phyloP scores from a whole-genome alignment of 2,113 vertebrate genomes.

The Cheilinus undulatus region DNA sequence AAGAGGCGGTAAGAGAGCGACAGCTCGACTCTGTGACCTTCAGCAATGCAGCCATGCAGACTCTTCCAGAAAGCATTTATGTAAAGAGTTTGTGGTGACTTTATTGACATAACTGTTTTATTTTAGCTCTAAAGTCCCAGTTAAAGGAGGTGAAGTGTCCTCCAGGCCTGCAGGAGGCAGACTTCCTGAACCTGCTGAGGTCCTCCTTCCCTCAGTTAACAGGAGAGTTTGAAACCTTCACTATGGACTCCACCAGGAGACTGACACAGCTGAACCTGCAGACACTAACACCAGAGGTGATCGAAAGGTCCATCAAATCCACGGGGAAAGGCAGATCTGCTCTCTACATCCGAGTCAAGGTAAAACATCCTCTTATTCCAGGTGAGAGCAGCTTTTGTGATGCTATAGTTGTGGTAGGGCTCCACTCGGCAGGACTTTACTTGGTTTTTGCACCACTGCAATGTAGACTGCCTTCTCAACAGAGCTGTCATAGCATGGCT shows the following conservation, averaged over 20 bases:
- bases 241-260: neutral
- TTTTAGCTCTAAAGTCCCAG: conserved; percentile 12
- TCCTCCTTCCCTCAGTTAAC: neutral
- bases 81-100: too few species aligned
- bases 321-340: neutral
- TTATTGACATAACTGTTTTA: neutral
- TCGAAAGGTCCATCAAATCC: neutral
- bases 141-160: neutral
- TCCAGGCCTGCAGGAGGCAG: neutral
- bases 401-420: too few species aligned
- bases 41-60: too few species aligned
- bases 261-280: neutral
- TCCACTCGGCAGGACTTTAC: too few species aligned
- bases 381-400: too few species aligned
- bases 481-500: too few species aligned
- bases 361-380: neutral
- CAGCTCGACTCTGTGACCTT: too few species aligned
- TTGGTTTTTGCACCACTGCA: too few species aligned
- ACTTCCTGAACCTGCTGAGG: neutral
- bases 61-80: too few species aligned
- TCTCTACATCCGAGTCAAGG: conserved; percentile 51
- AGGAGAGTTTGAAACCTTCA: neutral
- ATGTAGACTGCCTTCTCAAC: too few species aligned
- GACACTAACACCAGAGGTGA: neutral
- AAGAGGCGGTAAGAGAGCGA: neutral